Base-by-base conservation (phyloP, 2,888 invertebrate species). In the Ganaspis brasiliensis region DNA sequence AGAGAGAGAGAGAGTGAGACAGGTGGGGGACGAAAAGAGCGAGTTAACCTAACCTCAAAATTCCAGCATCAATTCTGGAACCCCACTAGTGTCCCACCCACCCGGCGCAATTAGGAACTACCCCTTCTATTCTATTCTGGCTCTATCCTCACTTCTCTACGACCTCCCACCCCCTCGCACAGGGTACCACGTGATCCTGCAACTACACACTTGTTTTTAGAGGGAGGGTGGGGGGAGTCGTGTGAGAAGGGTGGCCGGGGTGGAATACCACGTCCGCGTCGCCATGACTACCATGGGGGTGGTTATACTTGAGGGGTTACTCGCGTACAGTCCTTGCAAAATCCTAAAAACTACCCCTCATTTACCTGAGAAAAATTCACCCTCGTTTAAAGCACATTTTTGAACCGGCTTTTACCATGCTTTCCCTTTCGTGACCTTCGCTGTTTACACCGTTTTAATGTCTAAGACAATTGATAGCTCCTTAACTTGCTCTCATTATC, bases 161-260 rank as follows among this genome's bases (percentile, higher is more conserved):
- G 85, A 82, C 85, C 85, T 83, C 84, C 87, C 86, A 86, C 88
- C 67, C 45, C 24, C 40, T 21, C n/a, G 5, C 12, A 79, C 82
- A 82, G 83, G 83, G 82, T 70, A 86, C 88, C 88, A 89, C 89
- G 90, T 89, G 90, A 90, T 89, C 89, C 85, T 82, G 87, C 85
- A 86, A 88, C 89, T 89, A 87, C 86, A 86, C 88, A 87, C 90
- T 89, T 89, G 90, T 90, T 90, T 90, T 90, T 89, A 87, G 89
- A 86, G 84, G 82, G 79, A 78, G 81, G 84, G 77, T 78, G 81
- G 73, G 24, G 67, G 45, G 67, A 67, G 24, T 14, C 45, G n/a
- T 24, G 16, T 9, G 40, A 67, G 45, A 40, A 67, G 83, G 82
- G 80, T 82, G 79, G 82, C 79, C 77, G 84, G 83, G 85, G 67